Conservation (phyloP, 2,888 invertebrate genomes). For the Lampropteryx suffumata region DNA sequence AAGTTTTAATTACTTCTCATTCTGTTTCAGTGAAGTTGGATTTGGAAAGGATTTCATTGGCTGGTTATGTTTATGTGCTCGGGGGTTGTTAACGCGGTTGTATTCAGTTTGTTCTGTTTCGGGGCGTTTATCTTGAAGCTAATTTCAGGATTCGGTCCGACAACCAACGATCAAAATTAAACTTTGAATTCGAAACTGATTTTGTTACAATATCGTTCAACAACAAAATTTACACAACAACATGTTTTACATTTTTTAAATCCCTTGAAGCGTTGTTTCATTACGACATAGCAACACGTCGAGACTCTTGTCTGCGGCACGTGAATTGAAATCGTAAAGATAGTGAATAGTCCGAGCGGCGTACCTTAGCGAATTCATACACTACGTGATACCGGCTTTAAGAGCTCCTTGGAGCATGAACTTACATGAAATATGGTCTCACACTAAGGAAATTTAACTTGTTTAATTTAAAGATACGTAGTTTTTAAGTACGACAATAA, state of each 20-base stretch:
- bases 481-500: too few species aligned
- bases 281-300: constrained; percentile 20
- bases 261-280: constrained; percentile 18
- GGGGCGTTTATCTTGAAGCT: constrained; percentile 12
- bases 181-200: neutral
- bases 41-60: constrained; percentile 39
- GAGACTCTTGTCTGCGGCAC: constrained; percentile 31
- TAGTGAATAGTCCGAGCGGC: constrained; percentile 49
- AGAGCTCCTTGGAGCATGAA: constrained; percentile 35
- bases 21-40: constrained; percentile 38
- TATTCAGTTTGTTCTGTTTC: constrained; percentile 21
- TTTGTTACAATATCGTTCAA: too few species aligned
- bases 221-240: too few species aligned
- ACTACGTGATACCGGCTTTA: constrained; percentile 53
- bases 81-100: constrained; percentile 19
- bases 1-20: constrained; percentile 53
- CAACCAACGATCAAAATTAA: too few species aligned
- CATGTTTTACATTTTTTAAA: constrained; percentile 9
- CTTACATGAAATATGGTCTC: constrained; percentile 34
- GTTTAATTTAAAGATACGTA: constrained; percentile 22
- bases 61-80: constrained; percentile 27
- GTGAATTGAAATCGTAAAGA: constrained; percentile 55
- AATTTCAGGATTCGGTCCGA: neutral
- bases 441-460: constrained; percentile 23
- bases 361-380: constrained; percentile 53